Evolutionary conservation across 2,888 invertebrate genomes (phyloP).

Genomic region (Torymus aiolomorphi): DNA sequence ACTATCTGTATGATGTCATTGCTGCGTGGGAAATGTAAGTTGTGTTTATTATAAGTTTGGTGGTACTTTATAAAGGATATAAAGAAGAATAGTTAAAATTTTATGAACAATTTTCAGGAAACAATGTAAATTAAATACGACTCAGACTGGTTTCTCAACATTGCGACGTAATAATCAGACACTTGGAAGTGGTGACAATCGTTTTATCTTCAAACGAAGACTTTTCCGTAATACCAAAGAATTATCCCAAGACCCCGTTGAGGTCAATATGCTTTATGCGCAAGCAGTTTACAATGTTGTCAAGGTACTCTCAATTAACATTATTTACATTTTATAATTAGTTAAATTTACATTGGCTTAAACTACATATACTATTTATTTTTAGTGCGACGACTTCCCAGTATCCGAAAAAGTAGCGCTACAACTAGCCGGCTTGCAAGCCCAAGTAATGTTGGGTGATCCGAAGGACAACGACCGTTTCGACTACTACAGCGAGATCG

Average conservation of each 20-base stretch:
- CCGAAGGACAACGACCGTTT: constrained; percentile 86
- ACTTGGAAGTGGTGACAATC: constrained; percentile 90
- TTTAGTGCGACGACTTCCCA: constrained; percentile 93
- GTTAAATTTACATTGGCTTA: not conserved
- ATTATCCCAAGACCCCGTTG: constrained; percentile 95
- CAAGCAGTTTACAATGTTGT: constrained; percentile 97
- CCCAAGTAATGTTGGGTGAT: constrained; percentile 95
- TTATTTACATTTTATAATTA: too few species aligned
- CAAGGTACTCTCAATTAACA: constrained; percentile 80
- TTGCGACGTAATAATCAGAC: constrained; percentile 80
- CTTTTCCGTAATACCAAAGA: constrained; percentile 92
- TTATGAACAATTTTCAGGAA: constrained; percentile 72
- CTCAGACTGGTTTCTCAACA: constrained; percentile 77
- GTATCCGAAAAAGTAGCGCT: constrained; percentile 96
- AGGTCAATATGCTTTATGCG: constrained; percentile 94
- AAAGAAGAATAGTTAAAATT: not conserved
- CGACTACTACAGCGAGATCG: constrained; percentile 93
- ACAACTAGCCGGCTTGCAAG: constrained; percentile 94
- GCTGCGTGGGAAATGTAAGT: constrained; percentile 94
- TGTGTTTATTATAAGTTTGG: not conserved
- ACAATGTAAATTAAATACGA: constrained; percentile 78
- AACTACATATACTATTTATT: not conserved
- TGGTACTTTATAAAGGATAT: too few species aligned
- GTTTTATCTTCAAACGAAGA: constrained; percentile 93
- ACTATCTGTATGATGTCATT: constrained; percentile 95